A percentile compares a stretch with the other conserved stretches of the same genome.
phyloP scores from a whole-genome alignment of 2,113 vertebrate genomes.

The Craseonycteris thonglongyai region DNA sequence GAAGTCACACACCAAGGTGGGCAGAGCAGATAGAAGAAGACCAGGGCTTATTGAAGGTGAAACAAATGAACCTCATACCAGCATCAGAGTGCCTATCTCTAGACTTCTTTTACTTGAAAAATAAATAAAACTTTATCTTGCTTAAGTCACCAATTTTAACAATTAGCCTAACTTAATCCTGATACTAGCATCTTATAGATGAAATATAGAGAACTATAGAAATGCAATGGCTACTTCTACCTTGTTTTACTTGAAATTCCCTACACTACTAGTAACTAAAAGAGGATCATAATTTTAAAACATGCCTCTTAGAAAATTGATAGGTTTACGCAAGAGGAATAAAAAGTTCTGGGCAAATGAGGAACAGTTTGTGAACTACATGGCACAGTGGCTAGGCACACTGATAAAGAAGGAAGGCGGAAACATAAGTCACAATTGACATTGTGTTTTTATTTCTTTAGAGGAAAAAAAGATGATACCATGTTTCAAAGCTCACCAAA shows the following conservation, averaged over 20 bases:
- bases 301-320: not conserved
- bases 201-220: not conserved
- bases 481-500: not conserved
- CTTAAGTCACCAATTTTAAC: not conserved
- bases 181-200: not conserved
- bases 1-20: not conserved
- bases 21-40: not conserved
- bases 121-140: not conserved
- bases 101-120: not conserved
- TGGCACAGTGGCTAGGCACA: not conserved
- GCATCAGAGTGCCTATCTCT: not conserved
- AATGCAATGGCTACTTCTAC: not conserved
- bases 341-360: not conserved
- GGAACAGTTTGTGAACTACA: not conserved
- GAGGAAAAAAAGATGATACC: not conserved
- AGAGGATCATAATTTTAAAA: not conserved
- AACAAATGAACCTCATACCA: not conserved
- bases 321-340: not conserved
- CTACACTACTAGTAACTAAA: not conserved
- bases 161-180: not conserved
- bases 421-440: not conserved
- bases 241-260: not conserved
- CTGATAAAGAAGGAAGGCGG: not conserved
- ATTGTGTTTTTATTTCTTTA: not conserved
- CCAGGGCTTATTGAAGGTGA: not conserved